Base-by-base conservation (phyloP, 1,140 invertebrate genomes). In the Hypsibius dujardini region DNA sequence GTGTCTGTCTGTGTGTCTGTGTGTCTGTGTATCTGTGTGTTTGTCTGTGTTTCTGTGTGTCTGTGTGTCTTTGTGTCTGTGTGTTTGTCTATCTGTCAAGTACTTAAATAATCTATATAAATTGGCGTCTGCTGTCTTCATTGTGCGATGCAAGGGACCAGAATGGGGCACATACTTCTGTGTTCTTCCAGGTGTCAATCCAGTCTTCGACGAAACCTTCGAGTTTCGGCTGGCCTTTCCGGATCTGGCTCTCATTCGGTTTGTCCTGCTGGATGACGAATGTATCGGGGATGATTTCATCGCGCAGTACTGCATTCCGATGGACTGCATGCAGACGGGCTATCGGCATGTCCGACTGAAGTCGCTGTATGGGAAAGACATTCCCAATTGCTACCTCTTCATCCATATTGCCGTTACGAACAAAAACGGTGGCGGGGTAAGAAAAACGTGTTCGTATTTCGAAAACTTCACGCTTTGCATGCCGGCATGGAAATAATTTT, bases 251-350 rank as follows among this genome's bases (percentile, higher is more conserved):
- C 74, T 86, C 42, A 77, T 87, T 12, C 77, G 85, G n/a, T 84
- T 86, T 76, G 79, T 84, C 42, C 84, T 86, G 1, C 77, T 86
- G 3, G 85, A 86, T 76, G 84, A 86, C 76, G 85, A 86, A 47
- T 86, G 78, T 73, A 86, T 86, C 70, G 85, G 84, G 1, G 85
- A 87, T 77, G 85, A 86, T 76, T 86, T 86, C 74, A 86, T 86
- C 75, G 85, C 84, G 15, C 85, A 86, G 76, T 84, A 83, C 74
- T 84, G 84, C 15, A 81, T 85, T 72, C 84, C 84, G 47, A 82
- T 86, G 75, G 82, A 84, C 71, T 85, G 85, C 76, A 80, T 86
- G 74, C 82, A 84, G 76, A 83, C 82, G 76, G 85, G 85, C 84
- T 86, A 84, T 75, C 79, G 85, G n/a, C 85, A 86, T 75, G 80